Evolutionary conservation across 2,113 vertebrate species (phyloP), one percentile per base, ranked within the genome.

Genomic region (Corythornis madagascariensis): DNA sequence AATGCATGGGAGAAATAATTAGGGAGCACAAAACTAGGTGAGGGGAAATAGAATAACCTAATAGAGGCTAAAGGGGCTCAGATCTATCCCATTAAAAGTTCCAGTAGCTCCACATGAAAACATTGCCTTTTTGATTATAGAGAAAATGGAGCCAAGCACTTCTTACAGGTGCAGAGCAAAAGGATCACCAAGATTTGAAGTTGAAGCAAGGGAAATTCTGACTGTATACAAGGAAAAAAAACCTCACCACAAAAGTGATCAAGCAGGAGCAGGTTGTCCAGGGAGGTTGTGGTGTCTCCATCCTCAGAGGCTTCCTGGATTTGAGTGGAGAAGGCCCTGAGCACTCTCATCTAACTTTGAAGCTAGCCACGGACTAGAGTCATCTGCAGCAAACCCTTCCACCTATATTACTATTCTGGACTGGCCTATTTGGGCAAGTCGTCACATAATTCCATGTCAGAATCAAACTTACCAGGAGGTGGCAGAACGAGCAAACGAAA

Each of bases 401-500:
- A 57, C 21, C 10, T 50, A 26, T 21, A 7, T 63, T 52, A 10
- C 3, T 43, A 0, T 40, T 61, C 16, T 24, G 26, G 3, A 33
- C 53, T 29, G 40, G 8, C 28, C 38, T 73, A 1, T 31, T 74
- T 31, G 28, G 31, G 7, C 13, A 60, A 50, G 42, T 24, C 13
- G 11, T 18, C 9, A 4, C 15, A 7, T 43, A 1, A 70, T 57
- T 28, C 33, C 10, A 0, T 89, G 86, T 75, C 63, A 75, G 53
- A 70, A 57, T 15, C 21, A 67, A 9, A 12, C 2, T 19, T 9
- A 56, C 96, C 98, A 97, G 94, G n/a, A 97, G 97, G 90, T 96
- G 97, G 97, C 95, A 55, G 90, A 77, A 21, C 1, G 60, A 71
- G 43, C 78, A 92, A 90, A 90, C 42, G 66, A 82, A 96, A 95